phyloP scores from a whole-genome alignment of 2,797 vertebrate species.

The Podarcis siculus region DNA sequence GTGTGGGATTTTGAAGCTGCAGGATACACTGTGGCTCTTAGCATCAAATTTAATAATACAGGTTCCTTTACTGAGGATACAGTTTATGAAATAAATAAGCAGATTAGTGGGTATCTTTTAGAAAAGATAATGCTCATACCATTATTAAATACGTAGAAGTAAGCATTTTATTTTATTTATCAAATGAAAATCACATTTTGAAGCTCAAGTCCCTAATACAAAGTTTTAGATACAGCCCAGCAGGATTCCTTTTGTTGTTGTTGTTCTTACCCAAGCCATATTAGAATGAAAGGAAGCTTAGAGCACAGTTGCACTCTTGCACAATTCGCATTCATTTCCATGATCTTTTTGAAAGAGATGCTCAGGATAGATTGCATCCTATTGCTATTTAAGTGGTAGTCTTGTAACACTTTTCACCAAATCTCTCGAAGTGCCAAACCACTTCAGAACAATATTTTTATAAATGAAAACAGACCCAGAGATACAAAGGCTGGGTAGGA shows the following conservation, averaged over 20 bases:
- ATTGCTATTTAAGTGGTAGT: not conserved
- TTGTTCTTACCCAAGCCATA: not conserved
- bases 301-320: not conserved
- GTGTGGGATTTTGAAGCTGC: not conserved
- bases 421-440: constrained; percentile 1
- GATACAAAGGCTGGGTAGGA: not conserved
- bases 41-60: not conserved
- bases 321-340: not conserved
- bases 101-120: not conserved
- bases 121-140: not conserved
- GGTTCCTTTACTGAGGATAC: not conserved
- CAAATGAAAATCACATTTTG: not conserved
- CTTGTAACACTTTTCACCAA: constrained; percentile 1
- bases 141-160: not conserved
- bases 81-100: not conserved
- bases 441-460: not conserved
- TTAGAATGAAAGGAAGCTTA: not conserved
- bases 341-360: not conserved
- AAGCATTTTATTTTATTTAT: not conserved
- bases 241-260: not conserved
- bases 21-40: not conserved
- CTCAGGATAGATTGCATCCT: not conserved
- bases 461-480: not conserved
- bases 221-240: not conserved
- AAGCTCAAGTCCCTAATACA: not conserved